Evolutionary conservation across 2,797 vertebrate species (phyloP).

Genomic region (Typhlichthys subterraneus): DNA sequence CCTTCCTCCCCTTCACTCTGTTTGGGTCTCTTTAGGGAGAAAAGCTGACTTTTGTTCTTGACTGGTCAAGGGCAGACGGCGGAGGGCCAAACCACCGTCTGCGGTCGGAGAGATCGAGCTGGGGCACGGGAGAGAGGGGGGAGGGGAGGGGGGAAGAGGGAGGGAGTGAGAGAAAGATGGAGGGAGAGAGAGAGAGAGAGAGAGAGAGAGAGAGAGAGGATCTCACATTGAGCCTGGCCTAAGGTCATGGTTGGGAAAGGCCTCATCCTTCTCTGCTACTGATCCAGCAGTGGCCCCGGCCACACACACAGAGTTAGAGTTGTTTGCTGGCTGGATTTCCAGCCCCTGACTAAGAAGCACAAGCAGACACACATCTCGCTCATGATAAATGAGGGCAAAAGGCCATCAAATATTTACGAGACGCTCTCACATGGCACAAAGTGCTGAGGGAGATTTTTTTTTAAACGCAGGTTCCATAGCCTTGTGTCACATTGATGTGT

Average conservation of each 20-base stretch:
- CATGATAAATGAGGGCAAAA: constrained; percentile 77
- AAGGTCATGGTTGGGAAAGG: constrained; percentile 58
- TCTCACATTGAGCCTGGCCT: constrained; percentile 58
- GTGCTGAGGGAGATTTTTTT: constrained; percentile 51
- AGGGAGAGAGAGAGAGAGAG: neutral
- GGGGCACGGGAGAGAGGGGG: constrained; percentile 1
- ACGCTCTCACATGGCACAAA: constrained; percentile 53
- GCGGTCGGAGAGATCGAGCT: constrained; percentile 33
- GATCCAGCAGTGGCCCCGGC: constrained; percentile 51
- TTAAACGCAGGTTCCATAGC: constrained; percentile 28
- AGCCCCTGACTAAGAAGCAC: constrained; percentile 66
- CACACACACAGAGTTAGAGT: constrained; percentile 16
- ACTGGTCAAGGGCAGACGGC: constrained; percentile 55
- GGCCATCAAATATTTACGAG: constrained; percentile 78
- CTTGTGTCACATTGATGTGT: constrained; percentile 52
- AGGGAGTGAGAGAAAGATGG: too few species aligned
- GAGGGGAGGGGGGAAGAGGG: neutral
- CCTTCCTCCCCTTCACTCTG: constrained; percentile 29
- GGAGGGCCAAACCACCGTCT: constrained; percentile 23
- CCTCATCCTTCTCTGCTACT: constrained; percentile 50
- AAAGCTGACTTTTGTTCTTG: constrained; percentile 30
- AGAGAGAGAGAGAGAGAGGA: neutral
- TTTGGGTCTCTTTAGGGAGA: constrained; percentile 4
- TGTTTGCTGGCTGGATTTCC: constrained; percentile 41
- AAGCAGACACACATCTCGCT: constrained; percentile 62